Conservation (phyloP, 2,113 vertebrate genomes). For the Rutilus rutilus region DNA sequence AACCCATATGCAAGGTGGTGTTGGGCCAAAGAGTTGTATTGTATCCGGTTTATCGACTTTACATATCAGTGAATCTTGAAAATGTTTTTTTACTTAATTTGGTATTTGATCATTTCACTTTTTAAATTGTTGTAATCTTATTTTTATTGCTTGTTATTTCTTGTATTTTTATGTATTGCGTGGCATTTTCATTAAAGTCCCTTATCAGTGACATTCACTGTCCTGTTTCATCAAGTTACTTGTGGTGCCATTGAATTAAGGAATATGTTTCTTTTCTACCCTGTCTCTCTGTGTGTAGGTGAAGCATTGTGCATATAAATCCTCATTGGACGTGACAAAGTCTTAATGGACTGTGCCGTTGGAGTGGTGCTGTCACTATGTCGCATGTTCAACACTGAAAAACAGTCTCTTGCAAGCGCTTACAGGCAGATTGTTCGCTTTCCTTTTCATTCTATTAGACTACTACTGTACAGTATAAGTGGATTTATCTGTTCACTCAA, state of each 20-base stretch:
- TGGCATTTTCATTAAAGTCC: no score
- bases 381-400: constrained; percentile 15
- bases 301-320: constrained; percentile 23
- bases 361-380: constrained; percentile 21
- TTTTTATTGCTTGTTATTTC: background rate
- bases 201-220: background rate
- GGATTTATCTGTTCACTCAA: constrained; percentile 11
- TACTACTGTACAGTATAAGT: background rate
- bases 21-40: background rate
- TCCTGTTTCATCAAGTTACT: background rate
- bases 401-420: background rate
- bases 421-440: background rate
- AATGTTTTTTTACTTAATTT: background rate
- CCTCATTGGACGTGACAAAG: constrained; percentile 12
- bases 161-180: background rate
- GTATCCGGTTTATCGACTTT: background rate
- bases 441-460: background rate
- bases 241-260: background rate
- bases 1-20: no score
- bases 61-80: background rate
- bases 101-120: no score
- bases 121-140: background rate
- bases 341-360: constrained; percentile 16
- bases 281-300: background rate
- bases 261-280: no score